Evolutionary conservation across 2,797 vertebrate genomes (phyloP), one percentile per base, ranked within the genome.

Genomic region (Typhlichthys eigenmanni): DNA sequence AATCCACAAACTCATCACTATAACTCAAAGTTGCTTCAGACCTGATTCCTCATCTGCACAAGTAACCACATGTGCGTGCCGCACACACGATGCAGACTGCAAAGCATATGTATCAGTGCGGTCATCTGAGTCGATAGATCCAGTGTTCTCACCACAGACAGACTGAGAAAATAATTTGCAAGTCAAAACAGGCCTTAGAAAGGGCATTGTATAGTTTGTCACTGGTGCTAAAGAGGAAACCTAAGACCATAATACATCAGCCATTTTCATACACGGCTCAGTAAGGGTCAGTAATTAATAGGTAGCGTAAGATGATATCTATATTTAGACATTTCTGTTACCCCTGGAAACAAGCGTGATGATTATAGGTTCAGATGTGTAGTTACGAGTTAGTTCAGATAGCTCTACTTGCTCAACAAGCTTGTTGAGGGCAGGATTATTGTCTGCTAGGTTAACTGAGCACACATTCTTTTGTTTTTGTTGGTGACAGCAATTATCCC

Each of bases 301-400:
- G 68, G 60, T 74, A 78, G 48, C 51, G 79, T 80, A 87, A 90
- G 64, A 17, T 66, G 70, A 89, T 87, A 84, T 75, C 68, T 75
- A 72, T 65, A 76, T 81, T 82, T 75, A 72, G 66, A 83, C 62
- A 66, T 78, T 78, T 67, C 61, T 58, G 29, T 85, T 76, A 77
- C 69, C 70, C 58, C 53, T 60, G 7, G 69, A 69, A 67, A 58
- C 47, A 62, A 59, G 62, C 64, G 5, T 38, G 64, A 47, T 83
- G 70, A 88, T 80, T 0, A 55, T 71, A 63, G 74, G 46, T 68
- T 82, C 89, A 92, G 87, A 92, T 90, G 88, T 74, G 69, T 65
- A 75, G 7, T 49, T 59, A 52, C 61, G 58, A 55, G 47, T 43
- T 64, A 58, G 55, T 63, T 60, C 51, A 63, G 62, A 75, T 64